These are phyloP conservation scores for Piaya cayana DNA, from an alignment of 2,113 vertebrate genomes.

Conservation along the genomic window DNA sequence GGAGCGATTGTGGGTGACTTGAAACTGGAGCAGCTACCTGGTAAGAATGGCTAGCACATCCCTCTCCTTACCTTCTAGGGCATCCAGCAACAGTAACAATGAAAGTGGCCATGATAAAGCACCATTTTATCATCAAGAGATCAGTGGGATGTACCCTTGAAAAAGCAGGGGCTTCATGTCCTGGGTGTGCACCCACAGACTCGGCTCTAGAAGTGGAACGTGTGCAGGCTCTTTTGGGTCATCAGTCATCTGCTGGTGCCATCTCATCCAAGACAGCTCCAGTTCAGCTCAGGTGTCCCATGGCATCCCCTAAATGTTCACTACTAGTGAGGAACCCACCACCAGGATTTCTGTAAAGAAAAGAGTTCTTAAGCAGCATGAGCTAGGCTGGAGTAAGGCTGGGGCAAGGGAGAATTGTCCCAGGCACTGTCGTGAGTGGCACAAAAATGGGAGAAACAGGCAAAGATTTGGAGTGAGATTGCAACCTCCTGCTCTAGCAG, in stretches of 20 bases:
- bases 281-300: neutral
- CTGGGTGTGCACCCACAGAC: fast-evolving
- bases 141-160: fast-evolving
- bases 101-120: neutral
- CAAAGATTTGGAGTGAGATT: neutral
- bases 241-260: neutral
- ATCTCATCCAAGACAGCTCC: neutral
- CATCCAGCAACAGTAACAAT: neutral
- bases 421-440: neutral
- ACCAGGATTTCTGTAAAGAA: neutral
- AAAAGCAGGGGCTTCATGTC: neutral
- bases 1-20: neutral
- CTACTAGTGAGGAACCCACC: neutral
- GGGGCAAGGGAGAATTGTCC: neutral
- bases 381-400: neutral
- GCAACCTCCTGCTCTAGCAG: neutral
- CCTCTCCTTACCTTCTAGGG: neutral
- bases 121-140: fast-evolving
- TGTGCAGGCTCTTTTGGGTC: neutral
- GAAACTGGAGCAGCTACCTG: neutral
- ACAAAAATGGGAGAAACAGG: neutral
- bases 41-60: neutral
- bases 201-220: neutral
- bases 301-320: neutral
- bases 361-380: fast-evolving